A percentile compares a stretch with the other conserved stretches of the same genome.
Conservation (phyloP, 2,888 invertebrate species). For the Drosophila buzzatii region DNA sequence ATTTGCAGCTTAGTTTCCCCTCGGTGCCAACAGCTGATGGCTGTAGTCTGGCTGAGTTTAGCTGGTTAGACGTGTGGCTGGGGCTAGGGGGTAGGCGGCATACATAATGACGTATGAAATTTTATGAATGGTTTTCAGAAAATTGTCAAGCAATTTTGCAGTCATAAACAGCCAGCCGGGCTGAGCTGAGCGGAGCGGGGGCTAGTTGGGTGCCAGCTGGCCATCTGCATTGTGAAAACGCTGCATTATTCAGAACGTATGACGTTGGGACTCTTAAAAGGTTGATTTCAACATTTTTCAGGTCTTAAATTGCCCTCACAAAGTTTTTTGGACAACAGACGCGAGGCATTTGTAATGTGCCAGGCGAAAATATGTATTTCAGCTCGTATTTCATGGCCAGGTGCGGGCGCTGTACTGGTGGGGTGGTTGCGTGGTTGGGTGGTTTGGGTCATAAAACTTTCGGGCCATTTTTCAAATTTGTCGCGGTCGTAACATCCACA, state of each 20-base stretch:
- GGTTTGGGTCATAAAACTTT: constrained; percentile 66
- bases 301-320: constrained; percentile 20
- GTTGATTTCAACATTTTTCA: constrained; percentile 29
- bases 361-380: constrained; percentile 74
- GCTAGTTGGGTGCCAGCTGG: background rate
- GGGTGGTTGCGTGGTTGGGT: background rate
- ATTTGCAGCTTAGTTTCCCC: constrained; percentile 1
- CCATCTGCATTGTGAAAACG: constrained; percentile 10
- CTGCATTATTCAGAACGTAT: constrained; percentile 47
- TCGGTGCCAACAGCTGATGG: constrained; percentile 60
- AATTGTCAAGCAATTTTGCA: constrained; percentile 55
- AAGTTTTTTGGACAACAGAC: constrained; percentile 70
- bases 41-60: constrained; percentile 23
- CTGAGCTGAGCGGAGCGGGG: background rate
- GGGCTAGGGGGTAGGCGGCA: background rate
- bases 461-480: constrained; percentile 80
- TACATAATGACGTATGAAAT: constrained; percentile 56
- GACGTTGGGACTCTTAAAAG: constrained; percentile 51
- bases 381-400: constrained; percentile 65
- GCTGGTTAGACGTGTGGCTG: constrained; percentile 11
- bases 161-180: constrained; percentile 11
- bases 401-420: background rate
- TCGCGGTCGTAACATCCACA: constrained; percentile 63
- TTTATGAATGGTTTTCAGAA: constrained; percentile 57
- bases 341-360: constrained; percentile 78